These are phyloP conservation scores for Zosterops pallidus DNA, from an alignment of 2,113 vertebrate genomes.

Conservation along the genomic window DNA sequence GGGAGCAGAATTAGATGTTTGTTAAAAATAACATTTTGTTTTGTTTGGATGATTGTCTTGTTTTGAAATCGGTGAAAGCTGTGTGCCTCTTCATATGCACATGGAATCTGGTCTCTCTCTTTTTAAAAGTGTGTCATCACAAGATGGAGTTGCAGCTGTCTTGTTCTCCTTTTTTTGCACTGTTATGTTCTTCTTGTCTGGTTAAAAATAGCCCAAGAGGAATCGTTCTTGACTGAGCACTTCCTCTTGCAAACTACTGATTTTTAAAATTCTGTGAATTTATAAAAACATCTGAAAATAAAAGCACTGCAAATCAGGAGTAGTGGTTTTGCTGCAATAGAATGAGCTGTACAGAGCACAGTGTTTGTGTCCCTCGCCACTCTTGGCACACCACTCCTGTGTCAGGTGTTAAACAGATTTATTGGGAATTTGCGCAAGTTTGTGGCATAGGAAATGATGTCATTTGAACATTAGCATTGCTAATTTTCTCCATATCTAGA, in stretches of 20 bases:
- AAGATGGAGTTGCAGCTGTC: slow-evolving; percentile 38
- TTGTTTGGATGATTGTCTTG: not conserved
- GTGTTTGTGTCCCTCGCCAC: not conserved
- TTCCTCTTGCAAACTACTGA: slow-evolving; percentile 52
- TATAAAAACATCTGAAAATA: not conserved
- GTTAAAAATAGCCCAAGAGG: slow-evolving; percentile 66
- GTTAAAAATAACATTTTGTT: slow-evolving; percentile 45
- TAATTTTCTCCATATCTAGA: not conserved
- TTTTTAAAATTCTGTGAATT: not conserved
- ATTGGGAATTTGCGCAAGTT: not conserved
- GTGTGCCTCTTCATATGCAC: not conserved
- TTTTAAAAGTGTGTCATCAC: not conserved
- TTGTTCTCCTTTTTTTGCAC: slow-evolving; percentile 46
- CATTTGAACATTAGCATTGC: not conserved
- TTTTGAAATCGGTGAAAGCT: not conserved
- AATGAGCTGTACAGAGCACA: not conserved
- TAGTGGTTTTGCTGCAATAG: not conserved
- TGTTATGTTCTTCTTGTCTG: slow-evolving; percentile 35
- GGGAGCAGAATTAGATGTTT: slow-evolving; percentile 15
- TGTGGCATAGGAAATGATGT: not conserved
- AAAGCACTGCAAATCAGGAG: not conserved
- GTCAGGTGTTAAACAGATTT: not conserved
- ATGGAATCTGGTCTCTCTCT: not conserved
- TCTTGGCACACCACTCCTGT: not conserved
- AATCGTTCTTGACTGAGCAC: slow-evolving; percentile 53